Conservation (phyloP, 2,797 vertebrate genomes). For the Uromys caudimaculatus region DNA sequence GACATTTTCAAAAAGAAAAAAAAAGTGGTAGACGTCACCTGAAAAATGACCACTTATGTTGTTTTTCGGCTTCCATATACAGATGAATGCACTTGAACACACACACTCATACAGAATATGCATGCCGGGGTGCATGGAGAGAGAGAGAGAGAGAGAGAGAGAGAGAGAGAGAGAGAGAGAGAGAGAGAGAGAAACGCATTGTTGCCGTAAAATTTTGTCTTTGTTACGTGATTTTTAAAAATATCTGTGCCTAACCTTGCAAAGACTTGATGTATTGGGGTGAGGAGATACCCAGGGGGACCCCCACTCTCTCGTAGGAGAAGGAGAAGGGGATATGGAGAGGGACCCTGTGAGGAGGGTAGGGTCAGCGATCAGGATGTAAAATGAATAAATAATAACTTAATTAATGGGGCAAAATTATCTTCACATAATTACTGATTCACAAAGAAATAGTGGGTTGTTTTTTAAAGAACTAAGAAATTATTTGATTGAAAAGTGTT, state of each 20-base stretch:
- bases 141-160: no score
- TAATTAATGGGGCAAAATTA: background rate
- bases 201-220: background rate
- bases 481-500: constrained; percentile 14
- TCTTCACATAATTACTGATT: background rate
- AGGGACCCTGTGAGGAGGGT: background rate
- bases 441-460: background rate
- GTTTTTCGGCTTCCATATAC: background rate
- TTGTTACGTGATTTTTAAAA: background rate
- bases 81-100: background rate
- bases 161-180: background rate
- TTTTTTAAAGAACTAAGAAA: background rate
- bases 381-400: background rate
- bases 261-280: background rate
- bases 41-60: background rate
- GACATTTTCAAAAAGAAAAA: background rate
- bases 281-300: background rate
- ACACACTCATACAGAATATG: background rate
- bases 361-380: background rate
- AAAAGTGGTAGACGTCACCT: background rate
- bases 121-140: background rate
- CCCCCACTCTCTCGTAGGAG: background rate
- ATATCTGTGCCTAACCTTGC: background rate
- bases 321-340: background rate
- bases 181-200: background rate